phyloP scores from a whole-genome alignment of 1,140 invertebrate genomes.

The Brachionus sp. region DNA sequence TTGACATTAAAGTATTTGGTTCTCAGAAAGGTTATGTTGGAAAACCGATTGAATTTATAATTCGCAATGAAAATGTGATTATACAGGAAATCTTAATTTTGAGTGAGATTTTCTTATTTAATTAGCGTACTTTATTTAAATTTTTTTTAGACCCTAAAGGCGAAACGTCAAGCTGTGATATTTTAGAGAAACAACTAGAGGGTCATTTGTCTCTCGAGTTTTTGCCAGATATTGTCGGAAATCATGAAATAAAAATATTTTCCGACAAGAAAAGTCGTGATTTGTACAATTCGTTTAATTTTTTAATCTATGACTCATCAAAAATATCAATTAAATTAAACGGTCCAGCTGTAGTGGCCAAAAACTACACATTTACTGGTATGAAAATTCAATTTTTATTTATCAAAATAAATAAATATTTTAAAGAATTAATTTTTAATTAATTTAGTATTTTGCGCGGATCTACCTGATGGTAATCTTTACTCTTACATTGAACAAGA shows the following conservation, averaged over 20 bases:
- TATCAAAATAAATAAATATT: not conserved
- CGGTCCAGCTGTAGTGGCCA: not conserved
- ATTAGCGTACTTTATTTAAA: not conserved
- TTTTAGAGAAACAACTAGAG: not conserved
- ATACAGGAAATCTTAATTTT: slow-evolving; percentile 29
- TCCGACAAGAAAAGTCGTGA: not conserved
- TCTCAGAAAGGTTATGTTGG: not conserved
- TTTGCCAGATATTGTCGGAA: not conserved
- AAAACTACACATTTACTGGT: not conserved
- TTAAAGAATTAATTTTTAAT: not conserved
- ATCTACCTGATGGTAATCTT: not conserved
- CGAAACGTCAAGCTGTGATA: not conserved
- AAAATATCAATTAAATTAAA: not conserved
- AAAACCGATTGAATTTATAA: slow-evolving; percentile 18
- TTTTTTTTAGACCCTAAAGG: not conserved
- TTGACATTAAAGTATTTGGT: slow-evolving; percentile 7
- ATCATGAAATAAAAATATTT: slow-evolving; percentile 27
- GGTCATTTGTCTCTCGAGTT: not conserved
- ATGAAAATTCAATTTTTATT: not conserved
- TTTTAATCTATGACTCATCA: slow-evolving; percentile 1
- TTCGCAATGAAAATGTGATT: not conserved
- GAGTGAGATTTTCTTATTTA: not conserved
- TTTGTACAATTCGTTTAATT: slow-evolving; percentile 5
- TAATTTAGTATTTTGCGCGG: not conserved
- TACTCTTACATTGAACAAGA: not conserved